These are phyloP conservation scores for Pluvialis apricaria DNA, from an alignment of 2,113 vertebrate species.

Conservation along the genomic window DNA sequence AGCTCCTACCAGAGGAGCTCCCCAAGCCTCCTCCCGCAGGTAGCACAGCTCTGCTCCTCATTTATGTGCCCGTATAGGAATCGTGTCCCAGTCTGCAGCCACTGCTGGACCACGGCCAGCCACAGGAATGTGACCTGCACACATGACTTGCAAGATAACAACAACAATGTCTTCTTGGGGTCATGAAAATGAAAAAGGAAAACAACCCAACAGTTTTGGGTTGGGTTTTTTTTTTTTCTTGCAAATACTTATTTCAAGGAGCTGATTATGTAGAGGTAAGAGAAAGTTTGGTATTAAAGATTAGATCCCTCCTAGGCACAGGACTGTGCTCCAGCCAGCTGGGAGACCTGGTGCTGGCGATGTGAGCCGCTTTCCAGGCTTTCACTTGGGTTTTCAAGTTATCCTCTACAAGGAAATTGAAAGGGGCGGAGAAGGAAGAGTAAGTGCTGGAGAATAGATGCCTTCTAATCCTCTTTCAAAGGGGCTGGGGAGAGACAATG, in stretches of 20 bases:
- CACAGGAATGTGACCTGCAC: not conserved
- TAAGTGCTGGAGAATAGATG: slow-evolving; percentile 21
- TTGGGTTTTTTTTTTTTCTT: not conserved
- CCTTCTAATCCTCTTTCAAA: slow-evolving; percentile 73
- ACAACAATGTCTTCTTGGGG: not conserved
- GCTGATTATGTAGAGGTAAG: not conserved
- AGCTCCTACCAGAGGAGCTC: not conserved
- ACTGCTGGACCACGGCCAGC: not conserved
- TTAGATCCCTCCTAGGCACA: not conserved
- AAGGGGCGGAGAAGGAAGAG: slow-evolving; percentile 49
- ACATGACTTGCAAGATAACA: not conserved
- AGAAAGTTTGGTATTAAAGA: not conserved
- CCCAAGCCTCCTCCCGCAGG: not conserved
- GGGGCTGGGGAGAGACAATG: slow-evolving; percentile 65
- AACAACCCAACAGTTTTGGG: not conserved
- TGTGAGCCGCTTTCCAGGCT: not conserved
- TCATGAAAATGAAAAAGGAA: not conserved
- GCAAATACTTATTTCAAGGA: not conserved
- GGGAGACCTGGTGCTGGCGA: fast-evolving
- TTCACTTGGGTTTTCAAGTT: not conserved
- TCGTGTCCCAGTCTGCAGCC: not conserved
- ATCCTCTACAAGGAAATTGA: not conserved
- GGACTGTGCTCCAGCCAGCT: not conserved
- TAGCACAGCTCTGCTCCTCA: not conserved
- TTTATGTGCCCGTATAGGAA: not conserved